Evolutionary conservation across 2,888 invertebrate species (phyloP), one percentile per base, ranked within the genome.

Genomic region (Dendrolimus pini): DNA sequence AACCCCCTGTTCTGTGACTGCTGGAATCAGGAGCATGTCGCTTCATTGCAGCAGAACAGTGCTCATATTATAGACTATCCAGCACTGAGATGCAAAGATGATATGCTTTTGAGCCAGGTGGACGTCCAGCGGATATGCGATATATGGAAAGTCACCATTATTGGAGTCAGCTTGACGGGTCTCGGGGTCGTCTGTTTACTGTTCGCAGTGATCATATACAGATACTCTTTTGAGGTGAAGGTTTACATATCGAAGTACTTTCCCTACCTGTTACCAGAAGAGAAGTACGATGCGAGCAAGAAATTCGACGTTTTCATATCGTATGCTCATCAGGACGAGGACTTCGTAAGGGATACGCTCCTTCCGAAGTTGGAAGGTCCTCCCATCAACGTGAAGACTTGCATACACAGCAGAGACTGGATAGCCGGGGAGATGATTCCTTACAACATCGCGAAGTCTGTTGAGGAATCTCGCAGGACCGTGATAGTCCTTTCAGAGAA

Each of bases 251-350:
- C 58, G 54, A 60, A 68, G 52, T 60, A 54, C 14, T 56, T 57
- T 41, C 2, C 59, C 62, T 41, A 66, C 54, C 58, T 70, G 56
- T 0, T 67, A 55, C 56, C 61, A 0, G 69, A 67, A 2, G 67
- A 67, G 6, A 61, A 64, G 3, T 41, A 61, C 1, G 71, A 70
- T 64, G 63, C 72, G 1, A 70, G 67, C 65, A 68, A 67, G 10
- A 52, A 47, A n/a, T 96, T 94, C 77, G 96, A 97, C 76, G 95
- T 95, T 0, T 97, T 97, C 76, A 89, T 97, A 57, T 96, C 96
- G 64, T 96, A 94, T 75, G 94, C 96, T 0, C 94, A 95, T 71
- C 92, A 93, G 72, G 96, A 97, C 74, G 94, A 94, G 67, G 91
- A 92, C 2, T 94, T 95, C 69, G 93, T 96, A 0, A 82, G 92